phyloP scores from a whole-genome alignment of 2,797 vertebrate genomes.

The Chaetophractus vellerosus region DNA sequence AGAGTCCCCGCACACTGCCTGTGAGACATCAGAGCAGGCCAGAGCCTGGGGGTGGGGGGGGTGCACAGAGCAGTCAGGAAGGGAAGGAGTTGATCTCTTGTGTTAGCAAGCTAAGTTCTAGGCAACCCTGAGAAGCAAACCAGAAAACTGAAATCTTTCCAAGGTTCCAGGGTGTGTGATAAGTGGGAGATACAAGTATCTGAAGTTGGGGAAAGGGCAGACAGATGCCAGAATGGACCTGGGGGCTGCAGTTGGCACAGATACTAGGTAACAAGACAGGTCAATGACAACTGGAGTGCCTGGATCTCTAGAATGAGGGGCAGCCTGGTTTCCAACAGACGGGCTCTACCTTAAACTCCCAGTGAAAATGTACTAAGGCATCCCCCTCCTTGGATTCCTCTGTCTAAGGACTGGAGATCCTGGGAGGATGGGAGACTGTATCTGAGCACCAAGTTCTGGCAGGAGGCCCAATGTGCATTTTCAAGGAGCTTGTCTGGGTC shows the following conservation, averaged over 20 bases:
- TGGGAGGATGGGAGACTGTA: not conserved
- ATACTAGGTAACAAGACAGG: not conserved
- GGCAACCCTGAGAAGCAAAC: not conserved
- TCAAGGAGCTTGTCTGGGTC: not conserved
- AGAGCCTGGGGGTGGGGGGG: not conserved
- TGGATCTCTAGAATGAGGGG: not conserved
- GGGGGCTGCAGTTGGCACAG: not conserved
- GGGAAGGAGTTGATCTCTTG: not conserved
- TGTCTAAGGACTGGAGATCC: not conserved
- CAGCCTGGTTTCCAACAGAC: not conserved
- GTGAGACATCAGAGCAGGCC: not conserved
- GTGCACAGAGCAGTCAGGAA: not conserved
- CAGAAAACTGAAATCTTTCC: not conserved
- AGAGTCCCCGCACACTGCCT: not conserved
- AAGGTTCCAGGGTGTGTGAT: not conserved
- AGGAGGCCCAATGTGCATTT: not conserved
- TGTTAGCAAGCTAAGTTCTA: not conserved
- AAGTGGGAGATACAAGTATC: not conserved
- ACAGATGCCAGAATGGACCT: not conserved
- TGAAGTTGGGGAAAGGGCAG: not conserved
- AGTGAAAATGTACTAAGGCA: not conserved
- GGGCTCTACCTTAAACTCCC: rapidly evolving
- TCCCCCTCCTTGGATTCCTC: too few relatives aligned
- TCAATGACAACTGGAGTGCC: not conserved
- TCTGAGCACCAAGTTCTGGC: not conserved